A percentile compares a stretch with the other conserved stretches of the same genome.
These are phyloP conservation scores for human (Homo sapiens) DNA, from an alignment of 2,113 vertebrate genomes.

Conservation along the genomic window DNA sequence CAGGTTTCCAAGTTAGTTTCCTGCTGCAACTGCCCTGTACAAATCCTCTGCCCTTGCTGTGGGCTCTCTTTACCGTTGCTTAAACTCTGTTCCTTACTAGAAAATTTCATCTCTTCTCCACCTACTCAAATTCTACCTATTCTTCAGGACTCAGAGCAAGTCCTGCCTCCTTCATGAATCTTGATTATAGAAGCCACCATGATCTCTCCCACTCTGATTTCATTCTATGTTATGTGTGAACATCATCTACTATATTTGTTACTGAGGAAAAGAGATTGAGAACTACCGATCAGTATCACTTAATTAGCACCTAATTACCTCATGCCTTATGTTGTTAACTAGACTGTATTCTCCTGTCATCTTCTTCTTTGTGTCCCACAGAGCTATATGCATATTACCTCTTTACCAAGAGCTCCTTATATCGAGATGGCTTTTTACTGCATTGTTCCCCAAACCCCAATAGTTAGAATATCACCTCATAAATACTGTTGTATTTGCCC, in stretches of 20 bases:
- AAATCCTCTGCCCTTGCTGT: background rate
- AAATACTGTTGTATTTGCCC: background rate
- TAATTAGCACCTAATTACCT: background rate
- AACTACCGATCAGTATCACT: background rate
- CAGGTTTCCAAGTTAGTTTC: background rate
- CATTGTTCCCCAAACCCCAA: slow-evolving; percentile 1
- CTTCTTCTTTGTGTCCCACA: background rate
- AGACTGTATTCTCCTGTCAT: background rate
- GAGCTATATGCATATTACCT: background rate
- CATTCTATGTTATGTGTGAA: background rate
- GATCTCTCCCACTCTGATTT: background rate
- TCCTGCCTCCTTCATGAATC: background rate
- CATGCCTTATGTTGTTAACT: background rate
- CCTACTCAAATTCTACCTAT: background rate
- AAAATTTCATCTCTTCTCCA: background rate
- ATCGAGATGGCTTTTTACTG: background rate
- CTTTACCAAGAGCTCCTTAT: background rate
- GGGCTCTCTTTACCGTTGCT: background rate
- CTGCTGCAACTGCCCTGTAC: fast-evolving
- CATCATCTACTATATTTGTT: background rate
- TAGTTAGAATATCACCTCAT: background rate
- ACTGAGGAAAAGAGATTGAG: background rate
- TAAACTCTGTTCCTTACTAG: background rate
- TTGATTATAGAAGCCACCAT: background rate
- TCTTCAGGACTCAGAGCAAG: background rate